phyloP scores from a whole-genome alignment of 2,888 invertebrate genomes.

The Drosophila ezoana region DNA sequence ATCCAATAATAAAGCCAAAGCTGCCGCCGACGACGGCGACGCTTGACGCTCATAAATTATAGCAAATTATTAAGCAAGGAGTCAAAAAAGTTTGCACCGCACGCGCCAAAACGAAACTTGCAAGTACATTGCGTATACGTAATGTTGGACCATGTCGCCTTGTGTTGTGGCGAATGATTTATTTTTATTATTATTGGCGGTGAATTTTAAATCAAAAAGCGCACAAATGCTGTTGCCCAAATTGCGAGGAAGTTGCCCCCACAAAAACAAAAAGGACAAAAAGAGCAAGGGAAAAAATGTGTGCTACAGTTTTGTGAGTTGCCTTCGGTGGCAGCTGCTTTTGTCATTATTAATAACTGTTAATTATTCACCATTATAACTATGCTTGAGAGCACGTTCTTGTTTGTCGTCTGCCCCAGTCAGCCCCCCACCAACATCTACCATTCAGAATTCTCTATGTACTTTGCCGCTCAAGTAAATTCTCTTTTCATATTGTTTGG shows the following conservation, averaged over 20 bases:
- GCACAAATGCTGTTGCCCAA: constrained; percentile 47
- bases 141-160: constrained; percentile 31
- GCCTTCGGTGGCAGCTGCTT: constrained; percentile 76
- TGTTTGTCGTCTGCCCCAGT: constrained; percentile 39
- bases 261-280: constrained; percentile 5
- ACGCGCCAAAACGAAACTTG: constrained; percentile 50
- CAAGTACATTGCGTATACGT: constrained; percentile 54
- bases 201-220: constrained; percentile 82
- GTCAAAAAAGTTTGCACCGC: constrained; percentile 57
- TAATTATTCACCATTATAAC: constrained; percentile 82
- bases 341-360: constrained; percentile 84
- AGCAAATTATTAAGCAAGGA: constrained; percentile 71
- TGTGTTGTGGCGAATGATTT: constrained; percentile 71
- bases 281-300: constrained; percentile 24
- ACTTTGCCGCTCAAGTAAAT: constrained; percentile 61
- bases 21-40: constrained; percentile 12
- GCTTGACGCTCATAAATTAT: constrained; percentile 69
- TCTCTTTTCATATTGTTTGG: constrained; percentile 71
- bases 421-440: neutral
- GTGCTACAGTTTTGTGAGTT: constrained; percentile 48
- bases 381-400: constrained; percentile 59
- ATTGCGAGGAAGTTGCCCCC: constrained; percentile 18
- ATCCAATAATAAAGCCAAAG: constrained; percentile 67
- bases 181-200: constrained; percentile 83
- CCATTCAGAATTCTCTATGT: constrained; percentile 29